Base-by-base conservation (phyloP, 1,140 invertebrate genomes). In the Heliconius nattereri region DNA sequence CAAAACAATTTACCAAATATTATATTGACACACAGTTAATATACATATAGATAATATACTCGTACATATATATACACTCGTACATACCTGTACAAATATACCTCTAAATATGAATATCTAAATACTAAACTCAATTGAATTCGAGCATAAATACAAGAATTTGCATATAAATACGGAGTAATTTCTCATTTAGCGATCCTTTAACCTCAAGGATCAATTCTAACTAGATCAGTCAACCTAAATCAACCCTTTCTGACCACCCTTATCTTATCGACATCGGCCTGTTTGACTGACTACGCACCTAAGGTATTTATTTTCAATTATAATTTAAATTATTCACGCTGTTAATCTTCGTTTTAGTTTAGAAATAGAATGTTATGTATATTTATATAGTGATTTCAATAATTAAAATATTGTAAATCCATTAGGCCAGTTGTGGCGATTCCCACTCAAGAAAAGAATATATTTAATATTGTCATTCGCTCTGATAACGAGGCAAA, bases 191-290 rank as follows among this genome's bases (percentile, higher is more conserved):
- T 66, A 66, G 60, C 60, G 60, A 77, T 77, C 76, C 66, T 77
- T 77, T 77, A 77, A 73, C 35, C 57, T 73, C 71, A 74, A 78
- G 72, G 78, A 74, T 70, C 78, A 73, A 77, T 77, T 45, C 76
- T 77, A 77, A 78, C 54, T 70, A 78, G 77, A 60, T 78, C 52
- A 78, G 72, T 78, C 49, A 78, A 73, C 78, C 73, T 74, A 66
- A 66, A 74, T 78, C 78, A 74, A 74, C 73, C 78, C 78, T 74
- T 78, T 75, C 76, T 78, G 52, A 66, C 78, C 54, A 78, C 72
- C 78, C 72, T 74, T 78, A 78, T 78, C 78, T 73, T 78, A 77
- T 77, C 70, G 70, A 77, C 60, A 71, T 77, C 40, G 70, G 37
- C 70, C 70, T 49, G 45, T 66, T 54, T 71, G 37, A 77, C 45